Evolutionary conservation across 2,797 vertebrate genomes (phyloP).

Genomic region (Perodicticus potto): DNA sequence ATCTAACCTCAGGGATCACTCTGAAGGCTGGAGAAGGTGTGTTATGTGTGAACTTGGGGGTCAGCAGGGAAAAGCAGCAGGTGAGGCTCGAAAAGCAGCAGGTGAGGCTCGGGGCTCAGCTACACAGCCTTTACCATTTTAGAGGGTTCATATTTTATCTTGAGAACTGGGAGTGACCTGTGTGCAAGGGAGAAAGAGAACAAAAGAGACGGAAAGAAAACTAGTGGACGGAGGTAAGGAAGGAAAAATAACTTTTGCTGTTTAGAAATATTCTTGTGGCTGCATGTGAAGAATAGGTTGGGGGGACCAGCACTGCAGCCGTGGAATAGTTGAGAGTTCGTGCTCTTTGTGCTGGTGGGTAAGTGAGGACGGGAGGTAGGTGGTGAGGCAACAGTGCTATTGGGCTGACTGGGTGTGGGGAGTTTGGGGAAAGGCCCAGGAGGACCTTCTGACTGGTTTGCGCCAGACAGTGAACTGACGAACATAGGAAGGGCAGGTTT

Average conservation of each 20-base stretch:
- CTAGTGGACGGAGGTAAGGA: neutral
- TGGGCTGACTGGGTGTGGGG: neutral
- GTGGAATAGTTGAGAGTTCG: accelerated
- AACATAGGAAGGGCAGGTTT: neutral
- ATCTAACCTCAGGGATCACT: too few relatives aligned
- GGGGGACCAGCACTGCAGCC: neutral
- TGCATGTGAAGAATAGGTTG: neutral
- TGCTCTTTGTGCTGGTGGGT: too few relatives aligned
- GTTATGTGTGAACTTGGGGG: neutral
- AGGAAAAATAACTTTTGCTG: neutral
- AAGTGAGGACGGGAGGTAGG: neutral
- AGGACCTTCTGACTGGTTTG: neutral
- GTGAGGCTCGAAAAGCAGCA: neutral
- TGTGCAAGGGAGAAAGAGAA: neutral
- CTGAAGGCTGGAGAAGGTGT: neutral
- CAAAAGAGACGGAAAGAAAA: neutral
- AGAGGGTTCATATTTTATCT: neutral
- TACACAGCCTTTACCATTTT: neutral
- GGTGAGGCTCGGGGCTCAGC: neutral
- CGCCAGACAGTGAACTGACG: neutral
- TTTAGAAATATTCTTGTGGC: neutral
- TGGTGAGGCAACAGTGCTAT: accelerated
- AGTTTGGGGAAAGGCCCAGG: too few relatives aligned
- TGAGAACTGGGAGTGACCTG: neutral
- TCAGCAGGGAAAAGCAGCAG: neutral